Evolutionary conservation across 2,113 vertebrate genomes (phyloP), one percentile per base, ranked within the genome.

Genomic region (Sinosuthora webbiana): DNA sequence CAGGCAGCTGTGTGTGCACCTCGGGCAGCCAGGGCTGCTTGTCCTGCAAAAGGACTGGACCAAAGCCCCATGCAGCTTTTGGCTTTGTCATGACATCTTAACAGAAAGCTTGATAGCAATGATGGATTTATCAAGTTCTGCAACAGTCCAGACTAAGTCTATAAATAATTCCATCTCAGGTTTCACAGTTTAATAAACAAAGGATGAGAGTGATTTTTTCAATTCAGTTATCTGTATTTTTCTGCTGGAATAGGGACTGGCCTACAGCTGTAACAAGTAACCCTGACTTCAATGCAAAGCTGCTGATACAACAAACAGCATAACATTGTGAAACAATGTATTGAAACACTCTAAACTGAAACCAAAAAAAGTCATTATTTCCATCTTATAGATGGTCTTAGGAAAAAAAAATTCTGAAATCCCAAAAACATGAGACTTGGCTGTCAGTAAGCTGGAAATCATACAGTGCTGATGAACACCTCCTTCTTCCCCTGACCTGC

Each of bases 111-210:
- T 35, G 35, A 47, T 14, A 92, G 71, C 37, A 93, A 28, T 24
- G 19, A 15, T 20, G 39, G 70, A 80, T 73, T 69, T 42, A 81
- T 22, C 15, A 55, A 62, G 44, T 30, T 55, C 47, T 91, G 52
- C 11, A 49, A 22, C 22, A 49, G 22, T 49, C 44, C 89, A 63
- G 55, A 53, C 49, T 42, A 57, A 89, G 22, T 17, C 52, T 76
- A 53, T 41, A 92, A 93, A 31, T 69, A 83, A 91, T 59, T 90
- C 77, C 68, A 87, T 52, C 80, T 86, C 52, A 17, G n/a, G 49
- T 80, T 93, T 90, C 63, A 86, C 35, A 64, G 57, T 77, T 95
- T 53, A 77, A 80, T 73, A 88, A 94, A 90, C 3, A 37, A 91
- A 95, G 49, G 33, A 83, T 27, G 63, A 94, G 16, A 42, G 3